Evolutionary conservation across 2,888 invertebrate genomes (phyloP), one percentile per base, ranked within the genome.

Genomic region (Laothoe populi): DNA sequence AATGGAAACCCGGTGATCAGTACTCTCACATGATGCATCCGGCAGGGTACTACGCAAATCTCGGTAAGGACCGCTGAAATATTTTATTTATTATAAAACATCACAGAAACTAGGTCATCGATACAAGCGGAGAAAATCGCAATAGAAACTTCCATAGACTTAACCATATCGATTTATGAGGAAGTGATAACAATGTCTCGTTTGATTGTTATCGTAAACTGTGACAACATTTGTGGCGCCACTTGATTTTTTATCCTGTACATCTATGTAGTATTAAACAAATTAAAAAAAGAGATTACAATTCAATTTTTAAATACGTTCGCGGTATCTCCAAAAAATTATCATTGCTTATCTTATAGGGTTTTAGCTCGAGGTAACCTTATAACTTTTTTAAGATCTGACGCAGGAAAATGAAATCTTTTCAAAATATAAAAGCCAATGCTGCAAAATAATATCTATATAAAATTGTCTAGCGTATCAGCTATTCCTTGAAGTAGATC

Each of bases 31-130:
- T 84, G 85, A 92, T 92, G 92, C 92, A 92, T 82, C 92, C 92
- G 73, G 90, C 92, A 67, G 92, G 92, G 77, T 92, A 92, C 90
- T 92, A 92, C 90, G 92, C 92, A 66, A 92, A 92, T 74, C 87
- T 92, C 66, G 92, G 92, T 92, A 91, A 92, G 92, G 79, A 67
- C 35, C 53, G 53, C 66, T 69, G 67, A 65, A 64, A 66, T 70
- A 62, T 45, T 26, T 61, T 57, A 45, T 58, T 26, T 10, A 23
- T 46, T 46, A 38, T 42, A 13, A 35, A 40, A 16, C 23, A 46
- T 46, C 13, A 24, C 19, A 40, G 10, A n/a, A 35, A 53, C 19
- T 53, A 35, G 19, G 31, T 19, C 53, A 49, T 19, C 1, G 19
- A 53, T 53, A 19, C 31, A 53, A 49, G 31, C 35, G 19, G 4